phyloP scores from a whole-genome alignment of 2,113 vertebrate genomes.

The Varanus komodoensis region DNA sequence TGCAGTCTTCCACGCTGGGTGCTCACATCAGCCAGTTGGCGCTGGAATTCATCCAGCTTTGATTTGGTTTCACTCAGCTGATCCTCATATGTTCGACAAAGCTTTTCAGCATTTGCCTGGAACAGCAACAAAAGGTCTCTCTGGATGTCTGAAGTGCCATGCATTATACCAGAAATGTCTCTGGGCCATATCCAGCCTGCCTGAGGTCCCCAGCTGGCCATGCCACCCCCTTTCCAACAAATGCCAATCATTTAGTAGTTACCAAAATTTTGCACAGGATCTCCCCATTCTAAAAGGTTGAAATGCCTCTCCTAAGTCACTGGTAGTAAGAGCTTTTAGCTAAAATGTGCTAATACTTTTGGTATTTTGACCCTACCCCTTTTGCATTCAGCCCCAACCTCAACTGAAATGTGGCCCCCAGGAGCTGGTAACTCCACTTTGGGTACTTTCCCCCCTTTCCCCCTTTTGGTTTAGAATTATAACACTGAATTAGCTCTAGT shows the following conservation, averaged over 20 bases:
- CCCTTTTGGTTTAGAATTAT: background rate
- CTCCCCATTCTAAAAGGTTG: too few species aligned
- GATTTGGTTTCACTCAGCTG: constrained; percentile 90
- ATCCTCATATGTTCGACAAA: constrained; percentile 89
- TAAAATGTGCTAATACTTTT: too few species aligned
- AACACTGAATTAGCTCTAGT: background rate
- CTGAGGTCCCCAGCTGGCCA: too few species aligned
- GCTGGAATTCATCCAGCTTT: constrained; percentile 90
- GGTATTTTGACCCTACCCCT: too few species aligned
- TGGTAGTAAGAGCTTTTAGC: too few species aligned
- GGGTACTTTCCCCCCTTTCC: background rate
- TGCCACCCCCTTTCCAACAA: too few species aligned
- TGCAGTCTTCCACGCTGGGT: constrained; percentile 85
- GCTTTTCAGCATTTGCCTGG: constrained; percentile 89
- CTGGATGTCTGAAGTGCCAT: background rate
- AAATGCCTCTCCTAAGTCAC: too few species aligned
- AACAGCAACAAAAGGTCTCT: background rate
- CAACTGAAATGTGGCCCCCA: background rate
- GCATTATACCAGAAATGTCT: too few species aligned
- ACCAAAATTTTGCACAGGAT: too few species aligned
- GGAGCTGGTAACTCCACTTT: background rate
- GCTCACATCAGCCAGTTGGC: constrained; percentile 84
- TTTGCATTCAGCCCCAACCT: too few species aligned
- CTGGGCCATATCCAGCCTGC: too few species aligned
- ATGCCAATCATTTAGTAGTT: too few species aligned